phyloP scores from a whole-genome alignment of 2,888 invertebrate genomes.

The Nemotelus pantherinus region DNA sequence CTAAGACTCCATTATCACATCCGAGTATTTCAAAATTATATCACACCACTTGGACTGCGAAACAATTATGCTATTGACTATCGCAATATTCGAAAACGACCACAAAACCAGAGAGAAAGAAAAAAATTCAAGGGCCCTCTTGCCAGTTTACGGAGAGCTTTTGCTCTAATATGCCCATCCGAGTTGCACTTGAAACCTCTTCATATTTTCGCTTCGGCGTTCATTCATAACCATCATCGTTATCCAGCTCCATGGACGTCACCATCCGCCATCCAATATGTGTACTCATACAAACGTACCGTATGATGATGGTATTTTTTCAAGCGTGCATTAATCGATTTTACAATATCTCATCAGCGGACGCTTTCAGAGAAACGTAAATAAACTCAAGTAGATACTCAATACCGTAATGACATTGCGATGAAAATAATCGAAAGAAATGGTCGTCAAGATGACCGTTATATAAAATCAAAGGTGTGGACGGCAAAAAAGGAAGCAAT shows the following conservation, averaged over 20 bases:
- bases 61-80: too few species aligned
- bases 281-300: constrained; percentile 23
- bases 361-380: constrained; percentile 42
- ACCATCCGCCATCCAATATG: constrained; percentile 2
- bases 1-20: too few species aligned
- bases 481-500: constrained; percentile 15
- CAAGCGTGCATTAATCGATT: constrained; percentile 43
- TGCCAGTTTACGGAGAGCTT: constrained; percentile 15
- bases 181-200: constrained; percentile 31
- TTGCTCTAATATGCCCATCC: constrained; percentile 40
- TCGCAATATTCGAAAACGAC: too few species aligned
- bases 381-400: constrained; percentile 38
- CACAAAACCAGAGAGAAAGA: neutral
- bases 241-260: constrained; percentile 9
- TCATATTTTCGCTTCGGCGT: constrained; percentile 7
- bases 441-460: constrained; percentile 34
- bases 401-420: constrained; percentile 38
- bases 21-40: too few species aligned
- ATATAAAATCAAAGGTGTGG: constrained; percentile 18
- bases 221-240: neutral
- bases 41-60: too few species aligned
- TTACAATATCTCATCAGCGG: constrained; percentile 44
- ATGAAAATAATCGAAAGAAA: constrained; percentile 1
- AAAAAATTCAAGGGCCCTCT: constrained; percentile 12
- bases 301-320: constrained; percentile 34